Percentiles rank a stretch among this genome's conserved stretches.
These are phyloP conservation scores for Etia nguti DNA, from an alignment of 2,113 vertebrate species.

Conservation along the genomic window DNA sequence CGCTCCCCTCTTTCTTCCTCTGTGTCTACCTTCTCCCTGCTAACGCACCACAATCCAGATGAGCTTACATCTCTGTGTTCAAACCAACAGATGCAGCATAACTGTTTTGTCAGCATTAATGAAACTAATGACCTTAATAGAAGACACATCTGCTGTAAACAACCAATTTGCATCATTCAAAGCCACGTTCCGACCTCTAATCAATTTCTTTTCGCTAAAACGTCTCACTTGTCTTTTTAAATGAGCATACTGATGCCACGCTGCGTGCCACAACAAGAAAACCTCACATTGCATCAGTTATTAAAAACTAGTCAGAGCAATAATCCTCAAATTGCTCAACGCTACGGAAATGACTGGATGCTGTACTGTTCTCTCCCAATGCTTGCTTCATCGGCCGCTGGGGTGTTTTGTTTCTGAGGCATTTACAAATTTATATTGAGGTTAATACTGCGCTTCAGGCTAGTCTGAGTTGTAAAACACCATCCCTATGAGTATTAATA, in stretches of 20 bases:
- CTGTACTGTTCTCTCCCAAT: background rate
- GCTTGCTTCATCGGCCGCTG: background rate
- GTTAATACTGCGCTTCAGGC: background rate
- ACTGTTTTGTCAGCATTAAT: background rate
- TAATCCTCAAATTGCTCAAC: constrained; percentile 40
- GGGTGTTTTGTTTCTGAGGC: background rate
- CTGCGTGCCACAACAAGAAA: constrained; percentile 39
- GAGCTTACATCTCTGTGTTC: background rate
- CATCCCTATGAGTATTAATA: background rate
- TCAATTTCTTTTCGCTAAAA: background rate
- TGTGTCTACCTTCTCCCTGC: background rate
- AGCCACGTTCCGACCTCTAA: background rate
- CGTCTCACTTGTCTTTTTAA: background rate
- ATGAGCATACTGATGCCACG: background rate
- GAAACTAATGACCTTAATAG: background rate
- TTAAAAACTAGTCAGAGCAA: constrained; percentile 5
- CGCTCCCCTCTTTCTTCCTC: background rate
- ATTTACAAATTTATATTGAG: background rate
- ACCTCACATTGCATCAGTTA: background rate
- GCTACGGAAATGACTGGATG: constrained; percentile 17
- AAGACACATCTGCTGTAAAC: background rate
- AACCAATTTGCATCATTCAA: background rate
- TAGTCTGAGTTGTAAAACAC: background rate
- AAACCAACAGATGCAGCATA: background rate
- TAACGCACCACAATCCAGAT: background rate